Conservation (phyloP, 2,113 vertebrate species). For the Xerus inauris region DNA sequence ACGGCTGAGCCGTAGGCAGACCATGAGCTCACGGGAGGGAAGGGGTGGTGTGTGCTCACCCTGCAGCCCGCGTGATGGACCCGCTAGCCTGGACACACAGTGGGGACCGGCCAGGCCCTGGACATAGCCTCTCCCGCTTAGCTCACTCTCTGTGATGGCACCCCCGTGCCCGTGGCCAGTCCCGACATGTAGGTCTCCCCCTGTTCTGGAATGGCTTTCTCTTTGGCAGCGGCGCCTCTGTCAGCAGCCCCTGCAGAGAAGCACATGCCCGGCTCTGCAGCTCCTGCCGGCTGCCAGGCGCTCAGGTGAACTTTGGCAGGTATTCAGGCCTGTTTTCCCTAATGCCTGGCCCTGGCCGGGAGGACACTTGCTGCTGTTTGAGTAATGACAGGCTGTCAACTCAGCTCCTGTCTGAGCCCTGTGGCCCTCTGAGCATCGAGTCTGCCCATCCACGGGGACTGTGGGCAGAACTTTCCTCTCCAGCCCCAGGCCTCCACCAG, state of each 20-base stretch:
- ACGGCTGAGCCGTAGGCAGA: not conserved
- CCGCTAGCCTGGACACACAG: no score
- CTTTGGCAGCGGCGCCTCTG: accelerated
- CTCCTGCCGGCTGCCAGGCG: no score
- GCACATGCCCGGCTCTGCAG: accelerated
- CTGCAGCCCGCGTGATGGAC: accelerated
- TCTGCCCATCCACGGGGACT: accelerated
- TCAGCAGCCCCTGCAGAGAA: not conserved
- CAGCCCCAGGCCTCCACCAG: accelerated
- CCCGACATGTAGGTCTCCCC: accelerated
- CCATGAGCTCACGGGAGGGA: accelerated
- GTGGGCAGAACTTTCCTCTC: not conserved
- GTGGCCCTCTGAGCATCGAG: accelerated
- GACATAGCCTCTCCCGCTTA: accelerated
- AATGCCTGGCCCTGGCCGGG: accelerated
- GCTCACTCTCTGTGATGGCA: not conserved
- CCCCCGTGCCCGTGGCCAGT: no score
- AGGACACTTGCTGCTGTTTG: no score
- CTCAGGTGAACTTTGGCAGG: not conserved
- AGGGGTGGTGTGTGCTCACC: no score
- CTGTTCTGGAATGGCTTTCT: no score
- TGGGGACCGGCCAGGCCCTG: accelerated
- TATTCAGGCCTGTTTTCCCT: accelerated
- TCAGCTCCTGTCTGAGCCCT: no score
- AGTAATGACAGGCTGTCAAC: accelerated